These are phyloP conservation scores for Sisyra terminalis DNA, from an alignment of 2,888 invertebrate genomes.

Conservation along the genomic window DNA sequence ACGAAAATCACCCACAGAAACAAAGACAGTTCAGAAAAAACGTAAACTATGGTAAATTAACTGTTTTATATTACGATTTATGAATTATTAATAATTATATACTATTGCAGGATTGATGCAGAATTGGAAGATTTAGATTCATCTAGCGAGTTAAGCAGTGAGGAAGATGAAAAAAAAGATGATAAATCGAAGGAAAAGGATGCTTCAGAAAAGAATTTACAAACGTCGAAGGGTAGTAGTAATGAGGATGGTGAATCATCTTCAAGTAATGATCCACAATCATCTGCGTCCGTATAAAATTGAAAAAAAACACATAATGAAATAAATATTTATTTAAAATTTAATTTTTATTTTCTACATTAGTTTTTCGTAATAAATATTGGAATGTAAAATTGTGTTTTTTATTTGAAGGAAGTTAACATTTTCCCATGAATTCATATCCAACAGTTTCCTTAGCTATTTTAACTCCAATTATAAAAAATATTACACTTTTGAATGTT, in stretches of 20 bases:
- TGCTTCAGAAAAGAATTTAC: not conserved
- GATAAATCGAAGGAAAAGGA: not conserved
- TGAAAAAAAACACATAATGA: no score
- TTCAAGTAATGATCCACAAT: no score
- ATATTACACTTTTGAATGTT: slow-evolving; percentile 11
- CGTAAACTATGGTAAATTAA: slow-evolving; percentile 22
- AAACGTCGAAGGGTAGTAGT: not conserved
- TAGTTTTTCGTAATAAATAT: no score
- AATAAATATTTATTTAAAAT: no score
- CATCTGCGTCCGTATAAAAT: no score
- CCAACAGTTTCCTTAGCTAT: slow-evolving; percentile 14
- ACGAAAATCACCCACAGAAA: slow-evolving; percentile 20
- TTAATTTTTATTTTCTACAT: no score
- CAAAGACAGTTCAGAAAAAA: slow-evolving; percentile 17
- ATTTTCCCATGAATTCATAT: slow-evolving; percentile 2
- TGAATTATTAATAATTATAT: not conserved
- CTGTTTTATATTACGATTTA: not conserved
- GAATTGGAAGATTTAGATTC: slow-evolving; percentile 27
- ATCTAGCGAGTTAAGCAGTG: slow-evolving; percentile 10
- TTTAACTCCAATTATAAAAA: slow-evolving; percentile 16
- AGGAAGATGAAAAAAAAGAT: slow-evolving; percentile 1
- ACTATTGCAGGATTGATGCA: slow-evolving; percentile 29
- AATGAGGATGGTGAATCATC: not conserved
- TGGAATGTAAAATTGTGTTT: no score
- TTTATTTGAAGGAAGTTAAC: not conserved